Percentiles rank a stretch among this genome's conserved stretches.
phyloP scores from a whole-genome alignment of 2,888 invertebrate genomes.

The Sepiola atlantica region DNA sequence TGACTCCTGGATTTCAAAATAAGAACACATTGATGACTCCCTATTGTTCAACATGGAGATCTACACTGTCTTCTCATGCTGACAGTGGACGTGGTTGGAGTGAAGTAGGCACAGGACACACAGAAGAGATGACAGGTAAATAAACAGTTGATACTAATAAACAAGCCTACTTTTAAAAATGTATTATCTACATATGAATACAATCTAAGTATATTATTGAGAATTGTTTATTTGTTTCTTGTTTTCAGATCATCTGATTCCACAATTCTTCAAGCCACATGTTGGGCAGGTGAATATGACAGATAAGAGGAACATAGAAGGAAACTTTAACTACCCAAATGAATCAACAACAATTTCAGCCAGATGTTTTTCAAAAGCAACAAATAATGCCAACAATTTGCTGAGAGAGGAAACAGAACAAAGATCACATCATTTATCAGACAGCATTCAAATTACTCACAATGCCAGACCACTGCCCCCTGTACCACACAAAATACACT shows the following conservation, averaged over 20 bases:
- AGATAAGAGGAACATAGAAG: not conserved
- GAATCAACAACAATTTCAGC: not conserved
- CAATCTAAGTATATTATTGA: not conserved
- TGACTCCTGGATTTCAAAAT: not conserved
- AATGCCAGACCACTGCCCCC: slow-evolving; percentile 32
- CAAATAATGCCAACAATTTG: not conserved
- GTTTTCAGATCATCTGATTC: not conserved
- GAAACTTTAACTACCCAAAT: not conserved
- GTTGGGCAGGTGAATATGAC: not conserved
- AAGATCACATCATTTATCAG: not conserved
- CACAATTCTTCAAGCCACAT: not conserved
- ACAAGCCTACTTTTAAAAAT: too few species aligned
- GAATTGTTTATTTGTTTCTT: not conserved
- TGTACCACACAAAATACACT: not conserved
- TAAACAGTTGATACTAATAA: not conserved
- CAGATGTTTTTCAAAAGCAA: slow-evolving; percentile 6
- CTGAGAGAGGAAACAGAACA: not conserved
- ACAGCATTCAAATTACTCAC: slow-evolving; percentile 21
- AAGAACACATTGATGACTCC: not conserved
- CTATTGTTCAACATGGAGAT: not conserved
- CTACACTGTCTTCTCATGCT: not conserved
- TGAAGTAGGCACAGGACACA: not conserved
- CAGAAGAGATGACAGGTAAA: slow-evolving; percentile 32
- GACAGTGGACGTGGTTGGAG: not conserved
- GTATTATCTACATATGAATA: too few species aligned